phyloP scores from a whole-genome alignment of 1,140 invertebrate species.

The Listronotus bonariensis region DNA sequence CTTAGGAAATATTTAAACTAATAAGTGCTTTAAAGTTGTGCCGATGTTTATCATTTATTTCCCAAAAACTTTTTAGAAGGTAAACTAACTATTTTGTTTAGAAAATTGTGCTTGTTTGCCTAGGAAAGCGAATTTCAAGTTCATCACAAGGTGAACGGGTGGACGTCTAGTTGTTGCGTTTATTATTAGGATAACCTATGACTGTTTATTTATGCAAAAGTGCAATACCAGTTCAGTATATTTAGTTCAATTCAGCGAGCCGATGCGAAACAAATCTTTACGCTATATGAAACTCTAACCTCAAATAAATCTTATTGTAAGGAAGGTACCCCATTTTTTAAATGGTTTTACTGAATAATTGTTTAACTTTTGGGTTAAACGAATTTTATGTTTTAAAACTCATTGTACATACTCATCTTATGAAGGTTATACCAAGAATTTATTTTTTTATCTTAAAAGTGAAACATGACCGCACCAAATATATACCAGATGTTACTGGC shows the following conservation, averaged over 20 bases:
- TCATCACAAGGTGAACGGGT: constrained; percentile 50
- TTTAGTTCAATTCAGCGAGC: no score
- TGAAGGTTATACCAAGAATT: no score
- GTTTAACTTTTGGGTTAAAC: no score
- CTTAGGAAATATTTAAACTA: neutral
- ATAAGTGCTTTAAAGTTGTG: neutral
- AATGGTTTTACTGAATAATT: no score
- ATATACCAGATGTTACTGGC: no score
- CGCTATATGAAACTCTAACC: no score
- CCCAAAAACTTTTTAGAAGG: constrained; percentile 9
- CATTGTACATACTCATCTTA: no score
- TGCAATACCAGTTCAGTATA: constrained; percentile 2
- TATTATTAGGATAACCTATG: constrained; percentile 38
- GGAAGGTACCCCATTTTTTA: no score
- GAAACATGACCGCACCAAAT: no score
- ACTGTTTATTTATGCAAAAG: constrained; percentile 30
- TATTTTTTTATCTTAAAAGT: no score
- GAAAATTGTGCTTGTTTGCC: constrained; percentile 11
- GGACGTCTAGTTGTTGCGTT: constrained; percentile 28
- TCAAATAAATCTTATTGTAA: neutral
- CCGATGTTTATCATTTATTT: constrained; percentile 29
- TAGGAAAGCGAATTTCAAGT: constrained; percentile 52
- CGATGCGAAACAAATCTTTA: no score
- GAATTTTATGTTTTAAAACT: no score
- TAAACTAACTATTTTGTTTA: constrained; percentile 8